Conservation (phyloP, 2,888 invertebrate species). For the Diplolepis rosae region DNA sequence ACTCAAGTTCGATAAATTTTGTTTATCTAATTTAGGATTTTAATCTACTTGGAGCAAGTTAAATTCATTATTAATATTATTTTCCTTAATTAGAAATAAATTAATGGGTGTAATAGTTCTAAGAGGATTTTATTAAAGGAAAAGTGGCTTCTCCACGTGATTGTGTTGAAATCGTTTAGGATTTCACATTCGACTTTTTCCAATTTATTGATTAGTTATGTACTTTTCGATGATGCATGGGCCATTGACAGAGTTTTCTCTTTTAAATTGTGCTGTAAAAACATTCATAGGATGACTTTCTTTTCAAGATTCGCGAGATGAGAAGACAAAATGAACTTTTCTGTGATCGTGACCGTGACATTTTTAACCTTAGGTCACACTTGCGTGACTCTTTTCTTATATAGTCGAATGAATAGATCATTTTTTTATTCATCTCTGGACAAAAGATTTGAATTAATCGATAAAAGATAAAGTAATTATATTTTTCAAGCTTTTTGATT, state of each 20-base stretch:
- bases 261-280: conserved; percentile 12
- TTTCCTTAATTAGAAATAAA: neutral
- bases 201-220: neutral
- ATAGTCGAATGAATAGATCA: neutral
- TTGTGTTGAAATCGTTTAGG: neutral
- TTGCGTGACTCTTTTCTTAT: neutral
- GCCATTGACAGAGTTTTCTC: conserved; percentile 10
- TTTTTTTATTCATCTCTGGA: neutral
- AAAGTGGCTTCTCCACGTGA: neutral
- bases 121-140: neutral
- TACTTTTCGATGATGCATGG: neutral
- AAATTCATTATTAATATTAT: no score
- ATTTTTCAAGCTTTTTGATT: neutral
- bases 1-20: no score
- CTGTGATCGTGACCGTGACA: conserved; percentile 13
- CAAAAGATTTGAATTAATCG: neutral
- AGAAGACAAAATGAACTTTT: neutral
- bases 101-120: neutral
- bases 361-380: neutral
- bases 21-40: no score
- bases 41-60: no score
- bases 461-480: neutral
- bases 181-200: conserved; percentile 2
- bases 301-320: neutral
- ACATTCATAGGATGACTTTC: neutral